Conservation (phyloP, 2,113 vertebrate species). For the Hydropotes inermis region DNA sequence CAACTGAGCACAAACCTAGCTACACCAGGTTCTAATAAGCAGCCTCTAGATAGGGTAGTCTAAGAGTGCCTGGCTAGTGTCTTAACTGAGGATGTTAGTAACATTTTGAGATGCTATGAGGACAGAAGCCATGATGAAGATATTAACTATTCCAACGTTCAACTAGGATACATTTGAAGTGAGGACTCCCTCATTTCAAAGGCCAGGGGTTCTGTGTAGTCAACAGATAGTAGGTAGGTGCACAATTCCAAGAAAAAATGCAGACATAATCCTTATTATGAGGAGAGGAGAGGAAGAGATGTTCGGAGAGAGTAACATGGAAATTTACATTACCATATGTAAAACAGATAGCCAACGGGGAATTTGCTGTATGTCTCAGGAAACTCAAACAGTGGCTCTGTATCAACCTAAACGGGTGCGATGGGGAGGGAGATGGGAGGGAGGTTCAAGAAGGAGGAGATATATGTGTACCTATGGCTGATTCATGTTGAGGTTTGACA, state of each 20-base stretch:
- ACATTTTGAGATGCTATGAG: background rate
- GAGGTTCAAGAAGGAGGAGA: background rate
- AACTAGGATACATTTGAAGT: background rate
- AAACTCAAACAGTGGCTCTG: background rate
- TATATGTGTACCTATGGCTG: background rate
- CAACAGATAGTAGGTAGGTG: background rate
- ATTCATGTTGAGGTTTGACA: background rate
- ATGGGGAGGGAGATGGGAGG: background rate
- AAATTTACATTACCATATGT: background rate
- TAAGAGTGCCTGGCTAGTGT: background rate
- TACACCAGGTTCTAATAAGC: background rate
- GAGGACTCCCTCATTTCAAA: background rate
- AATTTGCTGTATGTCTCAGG: background rate
- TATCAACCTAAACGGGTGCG: background rate
- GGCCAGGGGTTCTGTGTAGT: background rate
- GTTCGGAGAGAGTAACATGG: background rate
- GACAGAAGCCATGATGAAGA: background rate
- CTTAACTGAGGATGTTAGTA: background rate
- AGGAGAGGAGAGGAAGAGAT: background rate
- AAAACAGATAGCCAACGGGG: fast-evolving
- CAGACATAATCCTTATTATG: background rate
- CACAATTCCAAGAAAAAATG: background rate
- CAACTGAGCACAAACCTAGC: background rate
- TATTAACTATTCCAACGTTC: background rate
- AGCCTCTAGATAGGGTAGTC: background rate